phyloP scores from a whole-genome alignment of 2,113 vertebrate genomes.

The Jacana jacana region DNA sequence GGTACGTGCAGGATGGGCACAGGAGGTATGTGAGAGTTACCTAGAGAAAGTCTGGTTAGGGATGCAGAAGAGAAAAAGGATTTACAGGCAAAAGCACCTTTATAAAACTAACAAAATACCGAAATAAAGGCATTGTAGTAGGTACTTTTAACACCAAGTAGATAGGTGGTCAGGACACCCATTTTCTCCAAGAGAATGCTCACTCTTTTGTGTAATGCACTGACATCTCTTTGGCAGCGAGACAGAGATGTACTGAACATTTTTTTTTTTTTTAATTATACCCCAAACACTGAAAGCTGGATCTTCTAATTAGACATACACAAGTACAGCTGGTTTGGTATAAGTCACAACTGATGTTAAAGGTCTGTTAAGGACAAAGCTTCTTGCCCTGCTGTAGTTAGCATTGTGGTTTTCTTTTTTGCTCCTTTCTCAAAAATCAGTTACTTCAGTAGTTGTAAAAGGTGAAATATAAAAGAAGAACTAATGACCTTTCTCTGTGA shows the following conservation, averaged over 20 bases:
- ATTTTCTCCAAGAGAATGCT: background rate
- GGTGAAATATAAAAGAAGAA: background rate
- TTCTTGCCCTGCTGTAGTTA: background rate
- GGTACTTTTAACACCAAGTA: background rate
- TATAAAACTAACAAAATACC: background rate
- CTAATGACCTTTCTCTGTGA: background rate
- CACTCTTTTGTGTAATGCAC: background rate
- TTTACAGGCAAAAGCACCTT: background rate
- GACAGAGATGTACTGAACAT: background rate
- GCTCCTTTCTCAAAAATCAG: background rate
- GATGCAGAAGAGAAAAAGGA: background rate
- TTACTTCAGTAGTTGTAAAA: background rate
- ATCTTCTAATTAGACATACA: background rate
- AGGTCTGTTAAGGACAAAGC: background rate
- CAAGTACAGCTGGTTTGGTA: background rate
- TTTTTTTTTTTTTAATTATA: background rate
- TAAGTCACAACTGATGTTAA: background rate
- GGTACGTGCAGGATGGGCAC: background rate
- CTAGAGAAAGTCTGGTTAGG: background rate
- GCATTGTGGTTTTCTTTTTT: background rate
- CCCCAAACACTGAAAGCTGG: background rate
- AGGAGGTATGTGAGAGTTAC: background rate
- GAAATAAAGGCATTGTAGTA: background rate
- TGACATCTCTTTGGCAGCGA: background rate
- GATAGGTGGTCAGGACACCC: background rate